A percentile compares a stretch with the other conserved stretches of the same genome.
These are phyloP conservation scores for Euzophera pinguis DNA, from an alignment of 2,888 invertebrate species.

Conservation along the genomic window DNA sequence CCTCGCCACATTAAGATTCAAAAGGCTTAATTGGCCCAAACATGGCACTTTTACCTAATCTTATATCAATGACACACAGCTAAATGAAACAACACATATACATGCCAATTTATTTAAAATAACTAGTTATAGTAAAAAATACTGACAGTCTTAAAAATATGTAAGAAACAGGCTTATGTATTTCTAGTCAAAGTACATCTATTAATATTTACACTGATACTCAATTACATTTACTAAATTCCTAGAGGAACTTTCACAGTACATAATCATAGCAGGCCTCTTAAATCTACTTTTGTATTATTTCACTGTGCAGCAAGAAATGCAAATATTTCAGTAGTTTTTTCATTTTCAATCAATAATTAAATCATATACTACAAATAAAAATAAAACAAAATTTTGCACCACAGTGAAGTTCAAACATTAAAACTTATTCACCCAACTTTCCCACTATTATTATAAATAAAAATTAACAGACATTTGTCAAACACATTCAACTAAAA, in stretches of 20 bases:
- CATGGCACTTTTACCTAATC: too few relatives aligned
- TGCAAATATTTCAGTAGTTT: too few relatives aligned
- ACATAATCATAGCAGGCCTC: neutral
- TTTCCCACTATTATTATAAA: too few relatives aligned
- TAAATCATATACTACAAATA: too few relatives aligned
- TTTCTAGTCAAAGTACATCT: constrained; percentile 15
- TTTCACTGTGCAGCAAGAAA: neutral
- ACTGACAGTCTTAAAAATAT: constrained; percentile 27
- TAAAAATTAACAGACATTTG: too few relatives aligned
- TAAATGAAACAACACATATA: neutral
- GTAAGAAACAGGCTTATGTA: constrained; percentile 10
- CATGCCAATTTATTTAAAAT: constrained; percentile 8
- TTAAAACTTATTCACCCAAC: too few relatives aligned
- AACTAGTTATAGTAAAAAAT: constrained; percentile 18
- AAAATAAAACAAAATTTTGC: too few relatives aligned
- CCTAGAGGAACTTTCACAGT: neutral
- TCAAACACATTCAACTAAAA: too few relatives aligned
- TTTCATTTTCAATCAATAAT: too few relatives aligned
- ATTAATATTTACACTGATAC: neutral
- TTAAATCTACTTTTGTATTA: neutral
- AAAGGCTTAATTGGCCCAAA: too few relatives aligned
- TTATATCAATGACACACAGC: neutral
- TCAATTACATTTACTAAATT: neutral
- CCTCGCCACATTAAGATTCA: too few relatives aligned
- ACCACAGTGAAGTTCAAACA: too few relatives aligned